A percentile compares a stretch with the other conserved stretches of the same genome.
Evolutionary conservation across 2,113 vertebrate genomes (phyloP).

Genomic region (Antennarius striatus): DNA sequence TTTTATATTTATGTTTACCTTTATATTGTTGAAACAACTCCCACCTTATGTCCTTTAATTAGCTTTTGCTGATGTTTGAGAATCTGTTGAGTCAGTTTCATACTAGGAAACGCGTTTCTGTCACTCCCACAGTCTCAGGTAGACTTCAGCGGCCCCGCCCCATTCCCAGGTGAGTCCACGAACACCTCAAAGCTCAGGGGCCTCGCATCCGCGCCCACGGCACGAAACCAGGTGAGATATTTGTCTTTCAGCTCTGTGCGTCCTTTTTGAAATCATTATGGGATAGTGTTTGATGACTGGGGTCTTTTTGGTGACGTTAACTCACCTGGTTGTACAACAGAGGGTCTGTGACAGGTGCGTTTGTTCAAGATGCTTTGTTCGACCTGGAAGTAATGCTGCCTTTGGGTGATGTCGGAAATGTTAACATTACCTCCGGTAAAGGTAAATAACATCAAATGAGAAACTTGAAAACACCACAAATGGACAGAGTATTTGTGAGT

Average conservation of each 20-base stretch:
- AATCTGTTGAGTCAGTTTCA: slow-evolving; percentile 46
- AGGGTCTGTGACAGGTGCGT: neutral
- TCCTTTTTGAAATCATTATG: neutral
- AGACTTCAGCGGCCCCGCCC: slow-evolving; percentile 18
- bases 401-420: slow-evolving; percentile 36
- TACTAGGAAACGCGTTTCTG: neutral
- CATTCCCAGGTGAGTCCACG: slow-evolving; percentile 40
- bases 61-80: neutral
- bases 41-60: neutral
- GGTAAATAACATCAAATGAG: neutral
- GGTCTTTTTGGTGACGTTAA: neutral
- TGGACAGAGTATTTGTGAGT: neutral
- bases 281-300: neutral
- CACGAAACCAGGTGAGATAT: slow-evolving; percentile 18
- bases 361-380: slow-evolving; percentile 37
- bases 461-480: neutral
- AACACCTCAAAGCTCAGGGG: slow-evolving; percentile 6
- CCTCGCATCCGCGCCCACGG: neutral
- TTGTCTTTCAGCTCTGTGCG: neutral
- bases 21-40: slow-evolving; percentile 11
- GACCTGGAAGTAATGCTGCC: slow-evolving; percentile 5
- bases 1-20: no score
- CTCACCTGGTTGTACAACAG: neutral
- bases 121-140: slow-evolving; percentile 24
- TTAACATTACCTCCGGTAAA: neutral